A percentile compares a stretch with the other conserved stretches of the same genome.
phyloP scores from a whole-genome alignment of 2,888 invertebrate genomes.

The Rotaria magnacalcarata region DNA sequence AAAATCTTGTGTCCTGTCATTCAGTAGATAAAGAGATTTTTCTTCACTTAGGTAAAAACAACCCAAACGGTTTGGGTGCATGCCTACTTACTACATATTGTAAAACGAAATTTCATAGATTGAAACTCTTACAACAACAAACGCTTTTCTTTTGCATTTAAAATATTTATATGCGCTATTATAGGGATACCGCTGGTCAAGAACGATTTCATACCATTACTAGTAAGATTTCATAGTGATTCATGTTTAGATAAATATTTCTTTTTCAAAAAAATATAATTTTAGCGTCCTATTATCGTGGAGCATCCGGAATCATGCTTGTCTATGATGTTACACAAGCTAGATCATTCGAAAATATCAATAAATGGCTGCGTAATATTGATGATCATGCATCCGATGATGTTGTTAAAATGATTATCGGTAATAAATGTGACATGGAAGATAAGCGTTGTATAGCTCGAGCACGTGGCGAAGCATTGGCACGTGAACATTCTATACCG shows the following conservation, averaged over 20 bases:
- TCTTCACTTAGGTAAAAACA: too few species aligned
- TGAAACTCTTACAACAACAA: neutral
- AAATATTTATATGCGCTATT: conserved; percentile 39
- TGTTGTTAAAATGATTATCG: conserved; percentile 92
- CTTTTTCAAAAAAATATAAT: conserved; percentile 64
- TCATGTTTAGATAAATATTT: too few species aligned
- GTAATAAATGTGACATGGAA: conserved; percentile 96
- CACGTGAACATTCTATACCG: conserved; percentile 93
- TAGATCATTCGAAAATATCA: conserved; percentile 96
- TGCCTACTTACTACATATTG: too few species aligned
- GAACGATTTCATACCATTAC: conserved; percentile 97
- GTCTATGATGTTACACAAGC: conserved; percentile 99
- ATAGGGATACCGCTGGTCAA: conserved; percentile 83
- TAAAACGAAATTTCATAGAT: neutral
- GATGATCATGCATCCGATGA: conserved; percentile 95
- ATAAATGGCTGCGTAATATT: conserved; percentile 97
- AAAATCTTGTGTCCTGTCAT: too few species aligned
- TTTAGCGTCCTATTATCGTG: conserved; percentile 98
- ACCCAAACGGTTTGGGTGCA: too few species aligned
- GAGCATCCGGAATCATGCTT: conserved; percentile 98
- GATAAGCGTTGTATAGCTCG: conserved; percentile 90
- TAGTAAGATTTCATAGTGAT: conserved; percentile 30
- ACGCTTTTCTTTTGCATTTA: too few species aligned
- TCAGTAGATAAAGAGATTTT: too few species aligned
- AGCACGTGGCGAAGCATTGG: conserved; percentile 86